Evolutionary conservation across 2,888 invertebrate genomes (phyloP).

Genomic region (Chrysolina haemoptera): DNA sequence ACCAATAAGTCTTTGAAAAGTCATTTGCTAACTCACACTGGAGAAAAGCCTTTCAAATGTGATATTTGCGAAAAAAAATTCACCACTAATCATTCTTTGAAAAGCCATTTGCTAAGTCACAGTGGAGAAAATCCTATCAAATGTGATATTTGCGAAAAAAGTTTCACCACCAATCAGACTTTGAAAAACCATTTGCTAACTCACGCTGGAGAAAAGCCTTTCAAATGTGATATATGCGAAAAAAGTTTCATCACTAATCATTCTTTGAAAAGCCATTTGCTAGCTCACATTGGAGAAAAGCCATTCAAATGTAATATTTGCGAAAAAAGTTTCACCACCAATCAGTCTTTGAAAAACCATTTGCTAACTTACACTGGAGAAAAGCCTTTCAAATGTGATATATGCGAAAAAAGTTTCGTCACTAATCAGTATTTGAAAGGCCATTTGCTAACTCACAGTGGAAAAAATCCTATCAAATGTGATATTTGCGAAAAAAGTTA

Average conservation of each 20-base stretch:
- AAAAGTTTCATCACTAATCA: not conserved
- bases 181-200: not conserved
- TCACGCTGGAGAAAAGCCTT: not conserved
- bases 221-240: not conserved
- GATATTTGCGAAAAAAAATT: not conserved
- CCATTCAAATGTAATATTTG: not conserved
- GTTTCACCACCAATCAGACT: not conserved
- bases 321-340: not conserved
- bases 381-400: not conserved
- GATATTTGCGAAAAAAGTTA: not conserved
- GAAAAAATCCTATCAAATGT: not conserved
- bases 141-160: not conserved
- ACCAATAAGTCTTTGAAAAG: not conserved
- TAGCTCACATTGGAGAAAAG: not conserved
- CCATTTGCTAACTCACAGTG: not conserved
- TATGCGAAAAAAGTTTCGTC: not conserved
- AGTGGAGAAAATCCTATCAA: not conserved
- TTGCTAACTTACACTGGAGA: not conserved
- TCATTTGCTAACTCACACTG: not conserved
- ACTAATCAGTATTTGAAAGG: not conserved
- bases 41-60: not conserved
- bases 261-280: not conserved
- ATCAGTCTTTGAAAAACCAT: not conserved
- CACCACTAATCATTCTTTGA: not conserved
- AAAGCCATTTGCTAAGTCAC: not conserved